Evolutionary conservation across 2,113 vertebrate species (phyloP).

Genomic region (Chionomys nivalis): DNA sequence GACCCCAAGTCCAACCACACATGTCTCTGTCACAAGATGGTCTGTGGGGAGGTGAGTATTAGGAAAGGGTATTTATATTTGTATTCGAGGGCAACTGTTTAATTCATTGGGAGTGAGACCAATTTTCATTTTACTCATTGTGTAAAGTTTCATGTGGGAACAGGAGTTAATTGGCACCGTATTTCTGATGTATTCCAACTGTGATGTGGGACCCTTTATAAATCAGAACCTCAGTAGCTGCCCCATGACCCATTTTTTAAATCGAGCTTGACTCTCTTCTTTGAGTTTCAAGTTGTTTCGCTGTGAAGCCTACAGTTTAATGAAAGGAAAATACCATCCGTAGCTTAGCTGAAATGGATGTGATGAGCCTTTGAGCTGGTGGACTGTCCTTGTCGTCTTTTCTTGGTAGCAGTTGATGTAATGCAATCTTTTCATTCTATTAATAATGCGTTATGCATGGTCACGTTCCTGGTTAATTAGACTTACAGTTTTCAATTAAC

Average conservation of each 20-base stretch:
- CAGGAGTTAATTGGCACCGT: constrained; percentile 59
- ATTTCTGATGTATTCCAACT: constrained; percentile 48
- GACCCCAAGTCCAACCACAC: background rate
- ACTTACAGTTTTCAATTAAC: constrained; percentile 76
- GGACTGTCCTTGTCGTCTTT: constrained; percentile 76
- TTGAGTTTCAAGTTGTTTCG: constrained; percentile 71
- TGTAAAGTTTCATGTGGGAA: constrained; percentile 64
- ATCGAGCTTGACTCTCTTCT: constrained; percentile 69
- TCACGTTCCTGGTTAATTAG: constrained; percentile 74
- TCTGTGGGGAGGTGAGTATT: background rate
- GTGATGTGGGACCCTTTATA: background rate
- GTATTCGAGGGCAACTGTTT: constrained; percentile 55
- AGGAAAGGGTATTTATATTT: constrained; percentile 45
- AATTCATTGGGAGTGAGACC: constrained; percentile 61
- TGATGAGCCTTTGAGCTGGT: constrained; percentile 75
- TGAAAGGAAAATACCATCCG: constrained; percentile 72
- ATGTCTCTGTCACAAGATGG: background rate
- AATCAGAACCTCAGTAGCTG: constrained; percentile 40
- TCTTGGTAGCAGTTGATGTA: constrained; percentile 62
- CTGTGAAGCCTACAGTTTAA: constrained; percentile 68
- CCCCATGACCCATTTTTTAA: constrained; percentile 69
- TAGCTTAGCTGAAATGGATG: constrained; percentile 70
- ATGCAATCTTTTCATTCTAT: constrained; percentile 69
- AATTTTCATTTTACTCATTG: constrained; percentile 63
- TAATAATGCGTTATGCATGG: constrained; percentile 79